Percentiles rank a stretch among this genome's conserved stretches.
Evolutionary conservation across 1,140 invertebrate genomes (phyloP).

Genomic region (Caenorhabditis remanei): DNA sequence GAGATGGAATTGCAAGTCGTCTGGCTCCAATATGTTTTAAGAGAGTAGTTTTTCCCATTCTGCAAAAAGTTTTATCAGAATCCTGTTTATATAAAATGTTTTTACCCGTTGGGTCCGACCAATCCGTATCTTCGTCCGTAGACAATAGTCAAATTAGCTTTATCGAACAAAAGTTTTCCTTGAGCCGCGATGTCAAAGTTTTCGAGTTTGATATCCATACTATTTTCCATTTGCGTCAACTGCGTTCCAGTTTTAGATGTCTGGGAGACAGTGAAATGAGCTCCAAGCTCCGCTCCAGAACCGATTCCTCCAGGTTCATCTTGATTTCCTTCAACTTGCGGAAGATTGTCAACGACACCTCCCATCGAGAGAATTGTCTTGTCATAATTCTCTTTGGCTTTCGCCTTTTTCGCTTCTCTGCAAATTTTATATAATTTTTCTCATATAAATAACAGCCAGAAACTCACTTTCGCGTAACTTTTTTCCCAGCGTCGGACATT

Average conservation of each 20-base stretch:
- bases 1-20: slow-evolving; percentile 86
- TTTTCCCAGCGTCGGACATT: slow-evolving; percentile 24
- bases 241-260: slow-evolving; percentile 89
- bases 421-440: not conserved
- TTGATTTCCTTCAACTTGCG: not conserved
- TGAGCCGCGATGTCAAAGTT: slow-evolving; percentile 97
- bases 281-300: slow-evolving; percentile 85
- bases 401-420: slow-evolving; percentile 31
- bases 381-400: slow-evolving; percentile 35
- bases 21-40: slow-evolving; percentile 90
- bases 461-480: slow-evolving; percentile 42
- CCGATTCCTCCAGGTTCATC: slow-evolving; percentile 72
- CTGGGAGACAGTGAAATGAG: slow-evolving; percentile 93
- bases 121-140: slow-evolving; percentile 94
- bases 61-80: slow-evolving; percentile 39
- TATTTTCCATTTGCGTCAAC: slow-evolving; percentile 88
- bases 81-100: not conserved
- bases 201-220: slow-evolving; percentile 97
- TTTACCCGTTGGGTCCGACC: slow-evolving; percentile 92
- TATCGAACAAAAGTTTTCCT: slow-evolving; percentile 96
- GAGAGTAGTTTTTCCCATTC: slow-evolving; percentile 98
- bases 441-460: not conserved
- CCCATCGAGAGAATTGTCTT: slow-evolving; percentile 21
- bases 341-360: slow-evolving; percentile 31
- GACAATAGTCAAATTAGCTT: slow-evolving; percentile 93